Percentiles rank a stretch among this genome's conserved stretches.
phyloP scores from a whole-genome alignment of 2,113 vertebrate species.

The Pelmatolapia mariae region DNA sequence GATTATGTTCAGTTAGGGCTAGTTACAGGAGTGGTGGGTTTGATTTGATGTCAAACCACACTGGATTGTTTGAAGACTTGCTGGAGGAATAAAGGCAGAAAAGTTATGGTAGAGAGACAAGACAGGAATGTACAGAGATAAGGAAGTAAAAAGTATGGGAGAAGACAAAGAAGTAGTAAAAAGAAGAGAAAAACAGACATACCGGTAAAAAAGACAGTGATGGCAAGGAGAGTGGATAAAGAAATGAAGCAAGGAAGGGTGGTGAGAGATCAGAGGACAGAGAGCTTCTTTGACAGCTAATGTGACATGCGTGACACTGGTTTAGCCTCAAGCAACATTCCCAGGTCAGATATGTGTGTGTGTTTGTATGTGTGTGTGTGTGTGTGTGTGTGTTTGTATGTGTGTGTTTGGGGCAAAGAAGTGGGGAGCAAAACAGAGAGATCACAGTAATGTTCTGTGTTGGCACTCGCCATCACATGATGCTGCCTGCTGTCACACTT shows the following conservation, averaged over 20 bases:
- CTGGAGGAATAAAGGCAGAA: background rate
- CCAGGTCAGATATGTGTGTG: slow-evolving; percentile 30
- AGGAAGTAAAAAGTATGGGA: background rate
- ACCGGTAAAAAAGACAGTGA: background rate
- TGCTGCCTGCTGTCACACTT: slow-evolving; percentile 39
- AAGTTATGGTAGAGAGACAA: background rate
- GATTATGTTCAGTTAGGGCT: slow-evolving; percentile 13
- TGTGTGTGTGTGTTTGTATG: background rate
- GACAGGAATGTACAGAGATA: slow-evolving; percentile 5
- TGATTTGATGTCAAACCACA: slow-evolving; percentile 30
- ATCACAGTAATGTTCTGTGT: slow-evolving; percentile 46
- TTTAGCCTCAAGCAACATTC: slow-evolving; percentile 54
- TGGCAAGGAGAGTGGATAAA: background rate
- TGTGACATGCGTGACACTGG: slow-evolving; percentile 61
- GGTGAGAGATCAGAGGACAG: slow-evolving; percentile 52
- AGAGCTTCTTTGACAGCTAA: slow-evolving; percentile 55
- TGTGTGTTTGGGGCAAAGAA: background rate
- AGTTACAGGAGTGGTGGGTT: too few relatives aligned
- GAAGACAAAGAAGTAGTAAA: background rate
- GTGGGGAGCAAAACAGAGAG: background rate
- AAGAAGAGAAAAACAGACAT: background rate
- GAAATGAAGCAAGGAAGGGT: background rate
- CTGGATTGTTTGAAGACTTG: slow-evolving; percentile 1
- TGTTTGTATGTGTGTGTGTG: too few relatives aligned
- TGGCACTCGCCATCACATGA: slow-evolving; percentile 54